Evolutionary conservation across 2,113 vertebrate genomes (phyloP), one percentile per base, ranked within the genome.

Genomic region (Beaufortia kweichowensis): DNA sequence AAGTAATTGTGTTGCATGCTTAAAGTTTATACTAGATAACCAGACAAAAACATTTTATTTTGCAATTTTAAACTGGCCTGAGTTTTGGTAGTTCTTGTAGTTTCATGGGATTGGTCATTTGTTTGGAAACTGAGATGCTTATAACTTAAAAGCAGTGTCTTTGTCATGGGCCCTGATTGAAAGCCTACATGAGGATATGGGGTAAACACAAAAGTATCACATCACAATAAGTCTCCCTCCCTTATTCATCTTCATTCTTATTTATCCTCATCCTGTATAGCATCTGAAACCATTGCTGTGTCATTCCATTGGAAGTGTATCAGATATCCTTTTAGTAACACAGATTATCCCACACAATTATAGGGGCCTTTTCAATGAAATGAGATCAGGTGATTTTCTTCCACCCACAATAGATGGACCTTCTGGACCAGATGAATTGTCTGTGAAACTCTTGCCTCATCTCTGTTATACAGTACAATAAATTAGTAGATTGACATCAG

Each of bases 151-250:
- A 29, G 23, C 43, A 9, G 35, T 39, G 9, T 53, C 29, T 28
- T 66, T 6, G 43, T 35, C n/a, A 15, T n/a, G 21, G 21, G 9
- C 24, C 35, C 19, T 46, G 29, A 43, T 24, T 59, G 10, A 62
- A 28, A 19, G 68, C 24, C 71, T 41, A 39, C 21, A 23, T 39
- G 23, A 53, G 59, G 39, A 33, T 61, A 31, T 50, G 29, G 69
- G 46, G 68, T 35, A 67, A 64, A 79, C 23, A 60, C 31, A 55
- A 63, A 46, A 39, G 70, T 75, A 80, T 80, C 81, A 64, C 23
- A 57, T 83, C 63, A 41, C 69, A 77, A 33, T 46, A 61, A 77
- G 28, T 31, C 68, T 57, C n/a, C 65, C 63, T 55, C 43, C 60
- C 63, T 61, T 65, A 63, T 70, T 79, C 80, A 26, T 61, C 17